Evolutionary conservation across 2,113 vertebrate genomes (phyloP).

Genomic region (Lynx canadensis): DNA sequence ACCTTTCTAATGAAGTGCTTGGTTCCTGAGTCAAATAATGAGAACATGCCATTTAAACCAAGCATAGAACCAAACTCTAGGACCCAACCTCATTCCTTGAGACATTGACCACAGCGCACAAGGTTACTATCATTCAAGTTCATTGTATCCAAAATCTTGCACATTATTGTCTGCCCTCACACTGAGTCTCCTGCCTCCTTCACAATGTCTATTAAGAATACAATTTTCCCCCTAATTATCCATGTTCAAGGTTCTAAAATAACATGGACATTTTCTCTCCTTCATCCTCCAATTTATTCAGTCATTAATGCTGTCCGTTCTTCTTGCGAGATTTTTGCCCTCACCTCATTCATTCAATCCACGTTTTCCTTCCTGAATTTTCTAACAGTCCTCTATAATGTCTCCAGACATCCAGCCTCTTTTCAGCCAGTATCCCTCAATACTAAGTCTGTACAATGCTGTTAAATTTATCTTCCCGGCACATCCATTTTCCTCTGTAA

Average conservation of each 20-base stretch:
- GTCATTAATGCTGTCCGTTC: not conserved
- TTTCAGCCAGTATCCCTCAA: not conserved
- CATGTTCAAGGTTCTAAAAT: slow-evolving; percentile 4
- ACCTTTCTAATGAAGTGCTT: not conserved
- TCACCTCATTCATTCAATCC: not conserved
- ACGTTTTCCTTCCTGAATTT: not conserved
- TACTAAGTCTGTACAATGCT: not conserved
- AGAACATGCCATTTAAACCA: not conserved
- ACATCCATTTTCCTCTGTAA: not conserved
- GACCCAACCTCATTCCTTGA: not conserved
- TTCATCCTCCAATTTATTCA: not conserved
- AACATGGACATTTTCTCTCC: not conserved
- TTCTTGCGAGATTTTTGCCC: not conserved
- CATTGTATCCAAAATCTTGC: not conserved
- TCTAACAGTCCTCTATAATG: not conserved
- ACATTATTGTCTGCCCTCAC: not conserved
- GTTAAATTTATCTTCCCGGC: not conserved
- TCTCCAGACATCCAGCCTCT: not conserved
- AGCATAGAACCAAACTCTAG: not conserved
- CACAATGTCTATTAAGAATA: not conserved
- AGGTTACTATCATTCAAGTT: not conserved
- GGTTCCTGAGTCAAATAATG: not conserved
- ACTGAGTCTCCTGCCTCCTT: not conserved
- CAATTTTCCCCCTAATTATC: not conserved
- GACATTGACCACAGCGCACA: not conserved